phyloP scores from a whole-genome alignment of 2,113 vertebrate genomes.

The Haemorhous mexicanus region DNA sequence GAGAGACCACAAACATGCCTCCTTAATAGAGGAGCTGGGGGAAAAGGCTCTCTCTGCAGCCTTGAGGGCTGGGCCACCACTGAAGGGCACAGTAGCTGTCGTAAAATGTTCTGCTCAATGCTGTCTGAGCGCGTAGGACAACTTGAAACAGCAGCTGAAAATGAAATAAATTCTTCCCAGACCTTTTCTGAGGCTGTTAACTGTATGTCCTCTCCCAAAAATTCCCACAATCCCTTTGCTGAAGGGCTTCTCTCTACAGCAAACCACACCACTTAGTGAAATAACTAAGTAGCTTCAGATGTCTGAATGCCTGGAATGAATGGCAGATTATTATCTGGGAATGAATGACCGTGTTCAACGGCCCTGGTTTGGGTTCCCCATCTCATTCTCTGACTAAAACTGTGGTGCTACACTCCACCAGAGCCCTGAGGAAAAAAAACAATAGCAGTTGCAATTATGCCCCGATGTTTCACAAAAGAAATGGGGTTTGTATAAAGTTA shows the following conservation, averaged over 20 bases:
- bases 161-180: slow-evolving; percentile 24
- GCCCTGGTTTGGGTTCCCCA: neutral
- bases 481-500: neutral
- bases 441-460: neutral
- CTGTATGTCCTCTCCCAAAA: neutral
- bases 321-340: slow-evolving; percentile 15
- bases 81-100: neutral
- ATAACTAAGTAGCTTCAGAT: slow-evolving; percentile 37
- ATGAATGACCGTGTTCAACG: neutral
- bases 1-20: slow-evolving; percentile 26
- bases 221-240: neutral
- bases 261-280: neutral
- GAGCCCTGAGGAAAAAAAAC: neutral
- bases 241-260: neutral
- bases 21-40: neutral
- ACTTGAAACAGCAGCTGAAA: slow-evolving; percentile 19
- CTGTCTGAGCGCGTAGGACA: neutral
- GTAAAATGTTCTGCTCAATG: neutral
- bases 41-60: neutral
- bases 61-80: neutral
- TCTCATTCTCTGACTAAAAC: neutral
- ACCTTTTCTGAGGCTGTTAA: neutral
- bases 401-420: neutral
- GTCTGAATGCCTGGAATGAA: slow-evolving; percentile 1
- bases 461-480: neutral